These are phyloP conservation scores for Eupithecia insigniata DNA, from an alignment of 2,888 invertebrate species.

Conservation along the genomic window DNA sequence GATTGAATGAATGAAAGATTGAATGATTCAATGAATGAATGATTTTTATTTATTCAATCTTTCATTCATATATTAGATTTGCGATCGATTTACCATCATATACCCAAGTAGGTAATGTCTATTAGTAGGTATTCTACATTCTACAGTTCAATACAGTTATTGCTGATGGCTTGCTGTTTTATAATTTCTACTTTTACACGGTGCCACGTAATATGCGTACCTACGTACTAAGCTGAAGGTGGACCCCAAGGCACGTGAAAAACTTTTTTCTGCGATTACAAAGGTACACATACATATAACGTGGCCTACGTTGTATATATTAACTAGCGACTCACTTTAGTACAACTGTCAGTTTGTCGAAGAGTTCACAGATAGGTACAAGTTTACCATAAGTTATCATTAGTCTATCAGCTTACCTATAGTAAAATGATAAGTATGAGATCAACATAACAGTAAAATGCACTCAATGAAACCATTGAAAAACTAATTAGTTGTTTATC, in stretches of 20 bases:
- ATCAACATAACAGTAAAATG: conserved; percentile 14
- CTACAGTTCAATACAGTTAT: not conserved
- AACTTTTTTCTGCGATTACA: not conserved
- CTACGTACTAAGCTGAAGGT: too few relatives aligned
- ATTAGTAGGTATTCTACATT: not conserved
- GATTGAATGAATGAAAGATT: too few relatives aligned
- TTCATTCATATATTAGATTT: too few relatives aligned
- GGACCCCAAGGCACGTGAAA: not conserved
- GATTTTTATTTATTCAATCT: too few relatives aligned
- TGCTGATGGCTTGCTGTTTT: not conserved
- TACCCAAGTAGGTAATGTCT: not conserved
- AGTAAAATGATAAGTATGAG: not conserved
- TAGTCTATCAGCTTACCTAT: not conserved
- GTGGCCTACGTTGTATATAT: not conserved
- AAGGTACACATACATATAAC: too few relatives aligned
- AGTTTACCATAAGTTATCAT: not conserved
- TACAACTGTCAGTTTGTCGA: not conserved
- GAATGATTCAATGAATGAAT: too few relatives aligned
- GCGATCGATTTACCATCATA: not conserved
- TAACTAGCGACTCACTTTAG: not conserved
- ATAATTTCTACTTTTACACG: too few relatives aligned
- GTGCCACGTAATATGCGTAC: too few relatives aligned
- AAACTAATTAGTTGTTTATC: conserved; percentile 13
- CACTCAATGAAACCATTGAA: conserved; percentile 9
- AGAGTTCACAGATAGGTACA: not conserved